Evolutionary conservation across 2,113 vertebrate species (phyloP), one percentile per base, ranked within the genome.

Genomic region (Passer domesticus): DNA sequence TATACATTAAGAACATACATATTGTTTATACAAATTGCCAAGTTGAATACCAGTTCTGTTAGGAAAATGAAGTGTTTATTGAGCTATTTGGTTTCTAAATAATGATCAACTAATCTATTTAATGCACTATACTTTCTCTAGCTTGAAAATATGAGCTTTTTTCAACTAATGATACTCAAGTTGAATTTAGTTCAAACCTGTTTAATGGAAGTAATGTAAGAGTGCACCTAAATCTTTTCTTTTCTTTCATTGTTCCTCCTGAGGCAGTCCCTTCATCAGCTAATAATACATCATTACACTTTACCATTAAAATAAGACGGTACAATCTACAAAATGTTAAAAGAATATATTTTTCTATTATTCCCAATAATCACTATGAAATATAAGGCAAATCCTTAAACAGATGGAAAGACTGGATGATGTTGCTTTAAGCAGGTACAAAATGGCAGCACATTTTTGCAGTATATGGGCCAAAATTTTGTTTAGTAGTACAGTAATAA

Each of bases 301-400:
- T 89, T 74, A 87, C 27, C 23, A 63, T 91, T 83, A 84, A 93
- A 92, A 88, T 90, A 92, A 50, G 49, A 67, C 31, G 3, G 47
- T 46, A 46, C 10, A 90, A 89, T 49, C 58, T 76, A 58, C 39
- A 69, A 88, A 96, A 92, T 37, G 5, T 44, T 46, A 16, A 58
- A 90, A 96, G n/a, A 59, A 41, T 46, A n/a, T 27, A 7, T 64
- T 78, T 94, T 70, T 66, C 49, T 89, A 50, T 64, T 84, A 52
- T 91, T 91, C 80, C 43, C 33, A 63, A 53, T 78, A 58, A 84
- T 76, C 63, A 39, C 15, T 79, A 53, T 69, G 88, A 92, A 95
- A 79, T 91, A 96, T 31, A 96, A 94, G 33, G 64, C 50, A 96
- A 95, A 94, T 82, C 63, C 60, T 96, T 87, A 95, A 96, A 91